A percentile compares a stretch with the other conserved stretches of the same genome.
These are phyloP conservation scores for Slavum lentiscoides DNA, from an alignment of 2,888 invertebrate species.

Conservation along the genomic window DNA sequence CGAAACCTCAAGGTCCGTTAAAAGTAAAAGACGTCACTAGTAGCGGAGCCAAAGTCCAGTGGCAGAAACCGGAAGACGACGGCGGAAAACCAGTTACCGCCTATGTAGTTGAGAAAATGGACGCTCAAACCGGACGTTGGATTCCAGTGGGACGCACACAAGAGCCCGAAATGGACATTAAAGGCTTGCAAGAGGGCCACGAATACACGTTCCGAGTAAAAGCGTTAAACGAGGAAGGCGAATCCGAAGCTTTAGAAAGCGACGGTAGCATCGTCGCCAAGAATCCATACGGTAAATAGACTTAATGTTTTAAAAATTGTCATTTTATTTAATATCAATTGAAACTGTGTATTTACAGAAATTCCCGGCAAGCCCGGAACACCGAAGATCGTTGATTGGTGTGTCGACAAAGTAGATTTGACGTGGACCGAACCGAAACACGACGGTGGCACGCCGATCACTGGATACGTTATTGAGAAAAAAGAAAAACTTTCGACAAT, in stretches of 20 bases:
- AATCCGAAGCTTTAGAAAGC: slow-evolving; percentile 92
- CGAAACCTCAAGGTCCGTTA: slow-evolving; percentile 85
- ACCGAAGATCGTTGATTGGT: slow-evolving; percentile 86
- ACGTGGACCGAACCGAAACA: slow-evolving; percentile 80
- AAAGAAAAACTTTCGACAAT: slow-evolving; percentile 76
- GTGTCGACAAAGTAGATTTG: slow-evolving; percentile 83
- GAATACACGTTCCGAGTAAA: slow-evolving; percentile 93
- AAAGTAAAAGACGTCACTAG: slow-evolving; percentile 87
- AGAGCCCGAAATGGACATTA: slow-evolving; percentile 85
- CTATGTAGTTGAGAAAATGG: slow-evolving; percentile 91
- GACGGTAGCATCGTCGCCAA: slow-evolving; percentile 86
- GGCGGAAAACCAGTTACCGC: slow-evolving; percentile 92
- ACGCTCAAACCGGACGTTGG: slow-evolving; percentile 89
- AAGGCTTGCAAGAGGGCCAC: slow-evolving; percentile 85
- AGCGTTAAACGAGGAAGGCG: slow-evolving; percentile 93
- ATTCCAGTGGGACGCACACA: slow-evolving; percentile 86
- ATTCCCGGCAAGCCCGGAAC: slow-evolving; percentile 83
- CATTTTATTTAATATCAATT: too few relatives aligned
- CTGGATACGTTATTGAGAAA: slow-evolving; percentile 86
- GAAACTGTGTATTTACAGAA: slow-evolving; percentile 62
- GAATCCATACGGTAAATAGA: slow-evolving; percentile 83
- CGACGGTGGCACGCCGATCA: slow-evolving; percentile 78
- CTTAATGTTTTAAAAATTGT: background rate
- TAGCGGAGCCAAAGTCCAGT: slow-evolving; percentile 84
- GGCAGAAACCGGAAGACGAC: slow-evolving; percentile 94